Percentiles rank a stretch among this genome's conserved stretches.
Conservation (phyloP, 2,797 vertebrate genomes). For the Macropus fuliginosus region DNA sequence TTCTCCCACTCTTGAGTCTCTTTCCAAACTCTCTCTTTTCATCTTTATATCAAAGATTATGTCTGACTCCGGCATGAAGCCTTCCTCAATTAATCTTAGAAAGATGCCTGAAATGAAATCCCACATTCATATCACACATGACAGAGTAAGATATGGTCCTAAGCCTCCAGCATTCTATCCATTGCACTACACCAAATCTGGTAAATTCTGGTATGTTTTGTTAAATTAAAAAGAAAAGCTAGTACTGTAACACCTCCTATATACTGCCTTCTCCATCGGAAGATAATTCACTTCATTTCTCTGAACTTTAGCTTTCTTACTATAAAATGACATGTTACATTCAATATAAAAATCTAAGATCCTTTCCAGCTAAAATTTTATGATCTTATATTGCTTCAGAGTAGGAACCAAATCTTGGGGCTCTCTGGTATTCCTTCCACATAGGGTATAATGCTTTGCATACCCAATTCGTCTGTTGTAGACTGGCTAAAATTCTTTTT, state of each 20-base stretch:
- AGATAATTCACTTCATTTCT: background rate
- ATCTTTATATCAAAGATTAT: background rate
- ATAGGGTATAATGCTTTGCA: background rate
- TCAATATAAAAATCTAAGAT: background rate
- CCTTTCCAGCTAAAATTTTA: background rate
- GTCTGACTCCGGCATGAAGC: background rate
- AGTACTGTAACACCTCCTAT: background rate
- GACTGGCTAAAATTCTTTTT: background rate
- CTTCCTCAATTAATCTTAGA: background rate
- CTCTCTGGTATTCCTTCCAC: background rate
- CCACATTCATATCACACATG: background rate
- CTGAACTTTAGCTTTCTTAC: background rate
- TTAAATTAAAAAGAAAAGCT: background rate
- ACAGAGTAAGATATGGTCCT: background rate
- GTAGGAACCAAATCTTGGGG: background rate
- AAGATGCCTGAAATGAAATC: background rate
- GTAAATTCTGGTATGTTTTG: background rate
- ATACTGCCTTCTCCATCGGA: background rate
- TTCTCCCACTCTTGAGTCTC: background rate
- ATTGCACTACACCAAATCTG: background rate
- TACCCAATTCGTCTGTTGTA: background rate
- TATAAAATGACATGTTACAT: background rate
- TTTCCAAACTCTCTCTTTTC: background rate
- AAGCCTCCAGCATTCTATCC: background rate
- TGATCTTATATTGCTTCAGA: background rate